phyloP scores from a whole-genome alignment of 2,797 vertebrate species.

The Acestrorhynchus altus region DNA sequence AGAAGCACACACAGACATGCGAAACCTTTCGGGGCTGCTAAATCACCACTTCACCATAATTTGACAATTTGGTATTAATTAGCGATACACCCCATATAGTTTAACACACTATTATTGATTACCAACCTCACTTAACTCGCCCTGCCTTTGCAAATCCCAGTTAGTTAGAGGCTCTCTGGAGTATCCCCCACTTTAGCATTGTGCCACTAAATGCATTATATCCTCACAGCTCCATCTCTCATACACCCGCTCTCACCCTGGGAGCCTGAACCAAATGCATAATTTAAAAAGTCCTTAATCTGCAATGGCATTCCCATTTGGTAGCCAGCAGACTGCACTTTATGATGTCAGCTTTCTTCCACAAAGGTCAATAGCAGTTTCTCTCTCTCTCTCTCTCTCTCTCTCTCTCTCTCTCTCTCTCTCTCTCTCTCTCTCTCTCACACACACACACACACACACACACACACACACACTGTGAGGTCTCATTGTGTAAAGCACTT shows the following conservation, averaged over 20 bases:
- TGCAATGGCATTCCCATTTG: conserved; percentile 79
- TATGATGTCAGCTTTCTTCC: conserved; percentile 79
- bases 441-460: conserved; percentile 32
- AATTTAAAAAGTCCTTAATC: conserved; percentile 81
- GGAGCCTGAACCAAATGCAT: conserved; percentile 78
- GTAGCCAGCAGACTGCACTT: conserved; percentile 77
- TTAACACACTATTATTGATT: conserved; percentile 62
- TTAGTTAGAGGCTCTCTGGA: conserved; percentile 64
- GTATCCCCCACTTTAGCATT: conserved; percentile 58
- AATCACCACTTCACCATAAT: conserved; percentile 58
- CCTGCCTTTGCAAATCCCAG: conserved; percentile 55
- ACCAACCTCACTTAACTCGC: conserved; percentile 59
- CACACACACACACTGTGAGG: conserved; percentile 57
- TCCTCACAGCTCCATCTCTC: conserved; percentile 65
- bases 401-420: conserved; percentile 24
- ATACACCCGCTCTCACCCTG: conserved; percentile 60
- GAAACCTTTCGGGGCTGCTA: conserved; percentile 47
- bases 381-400: conserved; percentile 49
- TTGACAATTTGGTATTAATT: conserved; percentile 62
- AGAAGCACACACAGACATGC: neutral
- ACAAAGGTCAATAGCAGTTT: conserved; percentile 76
- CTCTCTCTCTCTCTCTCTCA: conserved; percentile 24
- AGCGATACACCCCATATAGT: conserved; percentile 52
- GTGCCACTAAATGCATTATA: conserved; percentile 67
- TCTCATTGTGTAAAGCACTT: conserved; percentile 64